phyloP scores from a whole-genome alignment of 2,113 vertebrate species.

The Cavia porcellus region DNA sequence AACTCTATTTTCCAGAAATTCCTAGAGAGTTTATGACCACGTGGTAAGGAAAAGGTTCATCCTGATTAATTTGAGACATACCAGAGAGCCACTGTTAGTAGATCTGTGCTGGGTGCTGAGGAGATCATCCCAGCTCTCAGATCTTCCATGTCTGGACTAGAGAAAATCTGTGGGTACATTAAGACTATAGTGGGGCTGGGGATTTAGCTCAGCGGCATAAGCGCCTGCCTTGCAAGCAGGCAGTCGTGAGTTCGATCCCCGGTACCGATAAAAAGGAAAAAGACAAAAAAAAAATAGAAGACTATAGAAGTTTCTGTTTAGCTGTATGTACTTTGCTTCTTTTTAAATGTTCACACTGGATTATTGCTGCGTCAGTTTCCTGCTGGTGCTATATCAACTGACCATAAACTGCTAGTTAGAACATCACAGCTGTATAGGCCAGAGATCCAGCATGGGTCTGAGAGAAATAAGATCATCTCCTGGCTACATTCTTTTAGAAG shows the following conservation, averaged over 20 bases:
- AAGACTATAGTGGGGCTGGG: no score
- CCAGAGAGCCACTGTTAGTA: not conserved
- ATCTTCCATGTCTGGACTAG: not conserved
- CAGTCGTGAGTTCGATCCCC: no score
- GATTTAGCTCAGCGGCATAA: no score
- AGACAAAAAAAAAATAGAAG: no score
- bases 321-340: not conserved
- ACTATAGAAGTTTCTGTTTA: not conserved
- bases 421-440: not conserved
- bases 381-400: not conserved
- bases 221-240: no score
- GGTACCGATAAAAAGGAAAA: no score
- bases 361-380: not conserved
- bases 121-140: not conserved
- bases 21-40: not conserved
- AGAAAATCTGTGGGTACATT: not conserved
- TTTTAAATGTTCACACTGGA: not conserved
- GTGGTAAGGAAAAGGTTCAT: not conserved
- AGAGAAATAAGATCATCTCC: not conserved
- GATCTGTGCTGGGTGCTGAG: not conserved
- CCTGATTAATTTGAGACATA: not conserved
- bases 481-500: not conserved
- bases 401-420: not conserved
- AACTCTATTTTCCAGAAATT: constrained; percentile 38
- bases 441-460: not conserved